Conservation (phyloP, 2,113 vertebrate species). For the Chauna torquata region DNA sequence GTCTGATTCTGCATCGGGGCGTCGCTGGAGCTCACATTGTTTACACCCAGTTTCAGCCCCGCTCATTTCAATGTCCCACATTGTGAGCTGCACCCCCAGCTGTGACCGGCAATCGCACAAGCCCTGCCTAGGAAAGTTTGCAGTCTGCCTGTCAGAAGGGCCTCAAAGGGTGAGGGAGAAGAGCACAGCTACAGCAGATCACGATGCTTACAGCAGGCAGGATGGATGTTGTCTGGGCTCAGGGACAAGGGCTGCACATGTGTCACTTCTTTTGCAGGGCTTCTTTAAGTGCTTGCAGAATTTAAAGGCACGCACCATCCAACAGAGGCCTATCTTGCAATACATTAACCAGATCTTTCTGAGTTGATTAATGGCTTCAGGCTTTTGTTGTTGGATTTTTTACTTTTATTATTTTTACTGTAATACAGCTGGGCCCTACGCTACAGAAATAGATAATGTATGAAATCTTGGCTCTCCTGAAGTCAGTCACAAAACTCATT, state of each 20-base stretch:
- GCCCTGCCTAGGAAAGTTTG: background rate
- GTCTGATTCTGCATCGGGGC: background rate
- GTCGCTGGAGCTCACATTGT: background rate
- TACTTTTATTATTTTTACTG: background rate
- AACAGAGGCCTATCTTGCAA: slow-evolving; percentile 5
- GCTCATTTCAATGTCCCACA: fast-evolving
- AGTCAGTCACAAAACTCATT: background rate
- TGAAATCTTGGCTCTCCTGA: slow-evolving; percentile 19
- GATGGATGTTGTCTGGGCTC: background rate
- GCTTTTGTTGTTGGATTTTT: slow-evolving; percentile 7
- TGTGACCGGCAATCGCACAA: background rate
- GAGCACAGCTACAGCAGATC: background rate
- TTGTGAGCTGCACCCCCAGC: background rate
- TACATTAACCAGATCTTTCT: slow-evolving; percentile 41
- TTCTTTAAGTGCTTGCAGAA: slow-evolving; percentile 28
- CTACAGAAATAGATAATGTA: slow-evolving; percentile 12
- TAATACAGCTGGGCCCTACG: background rate
- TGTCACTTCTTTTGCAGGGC: background rate
- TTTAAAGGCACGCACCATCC: background rate
- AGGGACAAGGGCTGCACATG: background rate
- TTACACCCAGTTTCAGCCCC: background rate
- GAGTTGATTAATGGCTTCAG: slow-evolving; percentile 27
- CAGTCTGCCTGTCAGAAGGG: background rate
- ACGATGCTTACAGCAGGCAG: background rate
- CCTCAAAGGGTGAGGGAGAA: background rate